Evolutionary conservation across 2,797 vertebrate species (phyloP).

Genomic region (Pseudochirops cupreus): DNA sequence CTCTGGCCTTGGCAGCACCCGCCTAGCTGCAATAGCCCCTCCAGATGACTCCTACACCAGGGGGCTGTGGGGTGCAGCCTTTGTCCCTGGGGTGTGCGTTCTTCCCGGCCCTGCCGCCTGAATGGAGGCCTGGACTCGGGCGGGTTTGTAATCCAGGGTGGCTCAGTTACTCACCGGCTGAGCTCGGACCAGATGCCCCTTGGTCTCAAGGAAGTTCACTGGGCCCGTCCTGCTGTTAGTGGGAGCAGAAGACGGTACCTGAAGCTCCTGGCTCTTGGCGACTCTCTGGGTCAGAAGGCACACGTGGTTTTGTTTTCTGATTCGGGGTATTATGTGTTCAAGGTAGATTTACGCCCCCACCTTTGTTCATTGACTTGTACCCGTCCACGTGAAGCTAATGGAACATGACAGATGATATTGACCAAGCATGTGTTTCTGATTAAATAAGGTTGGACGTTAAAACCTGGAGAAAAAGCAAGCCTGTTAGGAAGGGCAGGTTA

Average conservation of each 20-base stretch:
- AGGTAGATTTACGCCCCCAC: conserved; percentile 90
- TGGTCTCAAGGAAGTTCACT: background rate
- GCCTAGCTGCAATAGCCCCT: background rate
- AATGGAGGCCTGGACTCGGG: background rate
- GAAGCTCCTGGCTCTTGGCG: conserved; percentile 83
- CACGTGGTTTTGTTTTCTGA: conserved; percentile 91
- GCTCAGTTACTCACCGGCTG: background rate
- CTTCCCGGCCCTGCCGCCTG: background rate
- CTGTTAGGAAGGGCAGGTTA: conserved; percentile 86
- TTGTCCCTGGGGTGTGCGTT: background rate
- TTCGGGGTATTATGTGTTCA: conserved; percentile 90
- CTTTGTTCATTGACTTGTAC: conserved; percentile 91
- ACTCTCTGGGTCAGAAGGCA: conserved; percentile 88
- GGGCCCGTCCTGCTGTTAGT: conserved; percentile 82
- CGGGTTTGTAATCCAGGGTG: background rate
- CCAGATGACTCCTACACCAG: too few relatives aligned
- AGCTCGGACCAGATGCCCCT: background rate
- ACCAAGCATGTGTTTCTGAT: conserved; percentile 89
- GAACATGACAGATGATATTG: conserved; percentile 90
- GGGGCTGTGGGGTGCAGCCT: background rate
- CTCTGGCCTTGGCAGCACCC: background rate
- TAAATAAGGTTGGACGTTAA: conserved; percentile 90
- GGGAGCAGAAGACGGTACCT: conserved; percentile 84
- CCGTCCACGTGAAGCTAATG: conserved; percentile 89
- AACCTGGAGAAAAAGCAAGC: conserved; percentile 87